These are phyloP conservation scores for Atlantisia rogersi DNA, from an alignment of 2,113 vertebrate genomes.

Conservation along the genomic window DNA sequence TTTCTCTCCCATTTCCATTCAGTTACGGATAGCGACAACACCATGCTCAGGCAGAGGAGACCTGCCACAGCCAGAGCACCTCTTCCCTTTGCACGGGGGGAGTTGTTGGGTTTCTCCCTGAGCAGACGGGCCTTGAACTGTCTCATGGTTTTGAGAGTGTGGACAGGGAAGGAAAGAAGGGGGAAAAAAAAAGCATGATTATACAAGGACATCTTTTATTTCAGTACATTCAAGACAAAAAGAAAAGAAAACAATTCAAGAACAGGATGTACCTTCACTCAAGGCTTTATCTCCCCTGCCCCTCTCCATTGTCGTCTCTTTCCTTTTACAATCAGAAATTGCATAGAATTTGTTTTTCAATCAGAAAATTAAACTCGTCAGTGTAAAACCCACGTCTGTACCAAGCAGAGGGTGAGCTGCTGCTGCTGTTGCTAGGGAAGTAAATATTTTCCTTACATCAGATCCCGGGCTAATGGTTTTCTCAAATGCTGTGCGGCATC, in stretches of 20 bases:
- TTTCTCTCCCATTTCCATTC: background rate
- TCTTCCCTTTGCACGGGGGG: background rate
- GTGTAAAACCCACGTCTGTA: conserved; percentile 23
- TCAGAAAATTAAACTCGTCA: conserved; percentile 70
- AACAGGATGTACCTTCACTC: conserved; percentile 65
- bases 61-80: background rate
- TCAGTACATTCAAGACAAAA: conserved; percentile 70
- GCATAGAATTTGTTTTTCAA: conserved; percentile 80
- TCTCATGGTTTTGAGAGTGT: background rate
- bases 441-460: background rate
- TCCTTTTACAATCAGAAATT: conserved; percentile 76
- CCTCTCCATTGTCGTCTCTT: conserved; percentile 30
- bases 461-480: background rate
- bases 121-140: background rate
- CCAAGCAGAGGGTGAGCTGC: conserved; percentile 32
- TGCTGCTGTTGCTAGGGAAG: conserved; percentile 42
- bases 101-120: background rate
- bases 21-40: background rate
- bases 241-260: conserved; percentile 61
- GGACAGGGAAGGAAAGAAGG: background rate
- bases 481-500: background rate
- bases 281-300: conserved; percentile 54
- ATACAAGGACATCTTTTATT: conserved; percentile 73
- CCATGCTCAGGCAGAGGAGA: background rate
- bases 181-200: background rate